phyloP scores from a whole-genome alignment of 2,113 vertebrate species.

The Clarias magur region DNA sequence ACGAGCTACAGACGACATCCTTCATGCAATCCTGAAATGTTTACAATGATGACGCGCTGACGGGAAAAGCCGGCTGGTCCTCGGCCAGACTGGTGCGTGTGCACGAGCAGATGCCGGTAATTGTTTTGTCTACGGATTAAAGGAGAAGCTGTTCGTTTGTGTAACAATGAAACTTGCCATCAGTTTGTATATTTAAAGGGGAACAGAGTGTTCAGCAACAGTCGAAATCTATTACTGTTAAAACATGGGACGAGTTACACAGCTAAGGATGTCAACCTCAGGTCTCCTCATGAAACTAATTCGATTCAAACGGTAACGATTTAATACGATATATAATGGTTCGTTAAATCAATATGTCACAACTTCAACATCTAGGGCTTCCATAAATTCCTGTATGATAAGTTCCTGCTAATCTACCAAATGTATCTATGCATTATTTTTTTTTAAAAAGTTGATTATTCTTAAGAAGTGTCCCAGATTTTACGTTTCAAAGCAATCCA shows the following conservation, averaged over 20 bases:
- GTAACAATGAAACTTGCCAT: not conserved
- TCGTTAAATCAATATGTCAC: not conserved
- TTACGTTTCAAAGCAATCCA: not conserved
- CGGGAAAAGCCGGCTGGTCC: not conserved
- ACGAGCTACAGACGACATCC: not conserved
- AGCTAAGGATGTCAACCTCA: not conserved
- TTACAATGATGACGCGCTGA: not conserved
- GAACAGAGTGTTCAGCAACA: not conserved
- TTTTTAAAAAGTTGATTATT: not conserved
- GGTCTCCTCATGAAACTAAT: not conserved
- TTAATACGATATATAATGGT: too few species aligned
- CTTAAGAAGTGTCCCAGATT: not conserved
- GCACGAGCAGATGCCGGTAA: not conserved
- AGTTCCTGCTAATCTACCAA: not conserved
- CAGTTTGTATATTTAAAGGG: not conserved
- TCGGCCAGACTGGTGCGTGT: not conserved
- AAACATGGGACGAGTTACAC: not conserved
- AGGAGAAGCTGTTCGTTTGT: not conserved
- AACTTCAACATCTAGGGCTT: not conserved
- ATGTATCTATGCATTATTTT: not conserved
- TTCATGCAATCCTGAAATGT: conserved; percentile 1
- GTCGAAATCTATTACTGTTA: not conserved
- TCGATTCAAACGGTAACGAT: not conserved
- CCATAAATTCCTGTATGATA: too few species aligned
- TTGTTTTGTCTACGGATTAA: not conserved